Percentiles rank a stretch among this genome's conserved stretches.
Evolutionary conservation across 92 coral and sea anemone species (phyloP).

Genomic region (Parazoanthus atlanticus): DNA sequence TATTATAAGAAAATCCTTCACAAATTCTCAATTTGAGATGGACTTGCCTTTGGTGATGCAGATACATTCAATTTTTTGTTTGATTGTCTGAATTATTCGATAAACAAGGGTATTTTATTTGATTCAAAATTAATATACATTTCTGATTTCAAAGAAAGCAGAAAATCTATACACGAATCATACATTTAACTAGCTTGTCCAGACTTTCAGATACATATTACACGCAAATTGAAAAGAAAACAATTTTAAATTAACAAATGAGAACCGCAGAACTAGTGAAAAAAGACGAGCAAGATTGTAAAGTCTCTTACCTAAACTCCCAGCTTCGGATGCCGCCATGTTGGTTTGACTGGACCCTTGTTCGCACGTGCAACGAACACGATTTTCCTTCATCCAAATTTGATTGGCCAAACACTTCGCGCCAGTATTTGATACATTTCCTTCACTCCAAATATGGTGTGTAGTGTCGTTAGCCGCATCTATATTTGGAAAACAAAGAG

Average conservation of each 20-base stretch:
- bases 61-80: too few relatives aligned
- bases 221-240: not conserved
- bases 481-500: conserved; percentile 19
- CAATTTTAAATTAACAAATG: not conserved
- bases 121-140: too few relatives aligned
- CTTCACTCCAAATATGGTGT: conserved; percentile 26
- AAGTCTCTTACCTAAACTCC: conserved; percentile 51
- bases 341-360: not conserved
- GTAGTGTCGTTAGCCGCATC: conserved; percentile 30
- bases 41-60: too few relatives aligned
- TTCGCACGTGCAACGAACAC: conserved; percentile 44
- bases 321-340: conserved; percentile 60
- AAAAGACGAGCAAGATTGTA: not conserved
- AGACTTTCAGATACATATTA: too few relatives aligned
- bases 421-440: conserved; percentile 33
- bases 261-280: not conserved
- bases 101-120: too few relatives aligned
- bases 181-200: too few relatives aligned
- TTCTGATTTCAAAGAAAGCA: too few relatives aligned
- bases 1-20: too few relatives aligned
- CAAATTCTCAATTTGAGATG: too few relatives aligned
- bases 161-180: too few relatives aligned
- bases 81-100: too few relatives aligned
- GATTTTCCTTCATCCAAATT: not conserved
- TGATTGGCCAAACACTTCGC: conserved; percentile 69